A percentile compares a stretch with the other conserved stretches of the same genome.
phyloP scores from a whole-genome alignment of 2,113 vertebrate species.

The Myrmecobius fasciatus region DNA sequence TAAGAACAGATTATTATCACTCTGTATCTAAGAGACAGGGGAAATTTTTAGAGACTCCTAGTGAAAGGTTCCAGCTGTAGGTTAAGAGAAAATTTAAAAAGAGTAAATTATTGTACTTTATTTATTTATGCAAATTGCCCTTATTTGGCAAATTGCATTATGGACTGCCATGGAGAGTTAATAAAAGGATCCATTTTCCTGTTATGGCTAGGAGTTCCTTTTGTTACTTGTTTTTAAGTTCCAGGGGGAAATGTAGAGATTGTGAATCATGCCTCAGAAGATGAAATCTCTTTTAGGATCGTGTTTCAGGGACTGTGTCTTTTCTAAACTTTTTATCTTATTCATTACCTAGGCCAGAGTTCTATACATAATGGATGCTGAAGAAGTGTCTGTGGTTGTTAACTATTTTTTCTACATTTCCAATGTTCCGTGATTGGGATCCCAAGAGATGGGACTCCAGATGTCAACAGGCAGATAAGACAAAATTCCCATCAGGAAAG shows the following conservation, averaged over 20 bases:
- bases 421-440: not conserved
- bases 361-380: not conserved
- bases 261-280: slow-evolving; percentile 27
- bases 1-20: slow-evolving; percentile 65
- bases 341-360: not conserved
- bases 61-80: slow-evolving; percentile 57
- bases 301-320: not conserved
- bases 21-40: slow-evolving; percentile 46
- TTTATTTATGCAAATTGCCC: slow-evolving; percentile 58
- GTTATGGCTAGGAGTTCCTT: slow-evolving; percentile 8
- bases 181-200: slow-evolving; percentile 45
- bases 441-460: not conserved
- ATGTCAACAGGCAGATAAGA: not conserved
- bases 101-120: slow-evolving; percentile 58
- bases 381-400: not conserved
- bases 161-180: slow-evolving; percentile 32
- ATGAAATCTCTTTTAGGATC: not conserved
- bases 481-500: not conserved
- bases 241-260: slow-evolving; percentile 46
- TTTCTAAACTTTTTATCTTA: not conserved
- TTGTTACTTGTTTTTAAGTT: slow-evolving; percentile 56
- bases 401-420: not conserved
- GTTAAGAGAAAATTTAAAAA: slow-evolving; percentile 69
- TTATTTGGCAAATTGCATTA: not conserved
- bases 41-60: slow-evolving; percentile 63